Evolutionary conservation across 2,113 vertebrate species (phyloP).

Genomic region (Propithecus coquereli): DNA sequence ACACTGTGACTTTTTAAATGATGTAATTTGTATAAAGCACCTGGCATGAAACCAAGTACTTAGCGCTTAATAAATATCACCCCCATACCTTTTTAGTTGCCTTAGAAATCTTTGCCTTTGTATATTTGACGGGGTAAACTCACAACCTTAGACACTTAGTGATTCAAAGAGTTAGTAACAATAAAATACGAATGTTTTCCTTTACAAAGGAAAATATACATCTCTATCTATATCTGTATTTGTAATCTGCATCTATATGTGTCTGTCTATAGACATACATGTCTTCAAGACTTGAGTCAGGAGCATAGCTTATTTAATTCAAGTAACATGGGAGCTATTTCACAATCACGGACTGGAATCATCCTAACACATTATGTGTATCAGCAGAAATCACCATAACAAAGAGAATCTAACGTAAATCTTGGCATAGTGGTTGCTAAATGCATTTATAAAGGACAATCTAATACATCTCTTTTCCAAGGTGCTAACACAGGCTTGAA

Average conservation of each 20-base stretch:
- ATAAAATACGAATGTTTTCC: neutral
- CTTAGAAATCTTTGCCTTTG: neutral
- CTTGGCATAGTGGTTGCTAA: neutral
- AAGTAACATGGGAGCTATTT: neutral
- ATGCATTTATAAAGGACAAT: neutral
- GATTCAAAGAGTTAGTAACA: neutral
- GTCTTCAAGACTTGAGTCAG: neutral
- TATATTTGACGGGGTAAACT: neutral
- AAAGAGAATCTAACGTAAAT: neutral
- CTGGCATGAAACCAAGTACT: neutral
- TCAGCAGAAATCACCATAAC: neutral
- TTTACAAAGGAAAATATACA: neutral
- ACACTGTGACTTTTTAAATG: neutral
- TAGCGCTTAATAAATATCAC: neutral
- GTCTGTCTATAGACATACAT: neutral
- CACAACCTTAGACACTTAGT: neutral
- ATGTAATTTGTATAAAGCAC: neutral
- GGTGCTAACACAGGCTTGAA: neutral
- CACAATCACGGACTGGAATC: neutral
- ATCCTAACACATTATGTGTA: neutral
- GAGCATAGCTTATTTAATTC: neutral
- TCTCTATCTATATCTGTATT: neutral
- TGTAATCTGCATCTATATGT: neutral
- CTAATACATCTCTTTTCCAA: conserved; percentile 21
- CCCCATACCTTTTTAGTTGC: neutral